phyloP scores from a whole-genome alignment of 2,888 invertebrate genomes.

The Pseudococcus longispinus region DNA sequence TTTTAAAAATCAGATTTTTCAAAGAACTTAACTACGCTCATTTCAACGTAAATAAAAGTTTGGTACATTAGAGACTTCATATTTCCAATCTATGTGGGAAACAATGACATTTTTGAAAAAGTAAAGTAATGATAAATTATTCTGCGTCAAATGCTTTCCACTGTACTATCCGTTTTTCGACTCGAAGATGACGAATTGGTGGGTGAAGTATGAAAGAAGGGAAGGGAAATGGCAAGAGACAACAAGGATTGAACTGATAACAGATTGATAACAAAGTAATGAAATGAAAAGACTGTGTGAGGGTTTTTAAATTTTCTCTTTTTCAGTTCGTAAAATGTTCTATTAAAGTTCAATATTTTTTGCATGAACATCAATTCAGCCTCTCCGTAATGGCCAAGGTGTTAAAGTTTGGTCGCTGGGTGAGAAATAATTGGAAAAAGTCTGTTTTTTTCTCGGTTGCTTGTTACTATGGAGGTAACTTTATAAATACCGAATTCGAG shows the following conservation, averaged over 20 bases:
- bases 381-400: constrained; percentile 54
- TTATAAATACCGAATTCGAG: constrained; percentile 76
- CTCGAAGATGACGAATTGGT: too few relatives aligned
- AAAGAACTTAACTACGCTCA: too few relatives aligned
- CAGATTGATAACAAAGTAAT: not conserved
- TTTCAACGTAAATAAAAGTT: too few relatives aligned
- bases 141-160: too few relatives aligned
- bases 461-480: constrained; percentile 74
- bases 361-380: not conserved
- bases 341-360: not conserved
- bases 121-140: too few relatives aligned
- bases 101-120: too few relatives aligned
- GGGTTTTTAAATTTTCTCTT: not conserved
- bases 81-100: too few relatives aligned
- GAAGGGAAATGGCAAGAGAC: too few relatives aligned
- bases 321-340: not conserved
- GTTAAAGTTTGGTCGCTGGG: constrained; percentile 70
- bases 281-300: not conserved
- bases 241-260: not conserved
- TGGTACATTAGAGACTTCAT: too few relatives aligned
- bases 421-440: constrained; percentile 91
- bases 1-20: too few relatives aligned
- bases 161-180: too few relatives aligned
- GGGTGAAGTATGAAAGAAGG: too few relatives aligned
- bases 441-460: constrained; percentile 74